Percentiles rank a stretch among this genome's conserved stretches.
Evolutionary conservation across 2,888 invertebrate genomes (phyloP).

Genomic region (Byasa hedistus): DNA sequence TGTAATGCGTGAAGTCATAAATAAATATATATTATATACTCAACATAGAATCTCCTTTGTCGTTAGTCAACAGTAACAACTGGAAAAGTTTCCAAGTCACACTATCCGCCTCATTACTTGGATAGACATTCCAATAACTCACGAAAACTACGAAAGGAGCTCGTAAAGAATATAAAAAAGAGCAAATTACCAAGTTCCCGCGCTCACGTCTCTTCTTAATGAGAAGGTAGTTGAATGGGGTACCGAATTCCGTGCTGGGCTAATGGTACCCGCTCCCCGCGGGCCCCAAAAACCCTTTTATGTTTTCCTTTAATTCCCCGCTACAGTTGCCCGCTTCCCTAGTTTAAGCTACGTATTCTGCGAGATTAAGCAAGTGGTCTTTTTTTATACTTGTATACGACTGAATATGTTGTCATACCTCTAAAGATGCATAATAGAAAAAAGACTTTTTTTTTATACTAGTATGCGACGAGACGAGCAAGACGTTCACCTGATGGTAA

Average conservation of each 20-base stretch:
- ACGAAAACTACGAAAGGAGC: slow-evolving; percentile 5
- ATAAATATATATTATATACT: too few relatives aligned
- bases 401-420: too few relatives aligned
- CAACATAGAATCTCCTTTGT: too few relatives aligned
- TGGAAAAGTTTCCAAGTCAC: background rate
- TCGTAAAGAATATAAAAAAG: slow-evolving; percentile 14
- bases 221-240: slow-evolving; percentile 31
- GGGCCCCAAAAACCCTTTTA: slow-evolving; percentile 28
- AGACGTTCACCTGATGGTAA: too few relatives aligned
- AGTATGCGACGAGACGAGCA: too few relatives aligned
- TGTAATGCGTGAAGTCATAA: too few relatives aligned
- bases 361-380: slow-evolving; percentile 16
- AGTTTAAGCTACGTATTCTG: slow-evolving; percentile 1
- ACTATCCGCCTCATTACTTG: background rate
- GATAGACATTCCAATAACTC: slow-evolving; percentile 1
- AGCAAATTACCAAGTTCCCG: slow-evolving; percentile 18
- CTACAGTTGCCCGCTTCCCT: slow-evolving; percentile 1
- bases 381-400: too few relatives aligned
- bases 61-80: too few relatives aligned
- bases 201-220: slow-evolving; percentile 24
- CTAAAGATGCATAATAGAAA: too few relatives aligned
- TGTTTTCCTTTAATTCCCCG: slow-evolving; percentile 9
- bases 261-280: slow-evolving; percentile 33
- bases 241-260: slow-evolving; percentile 32
- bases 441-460: too few relatives aligned